Evolutionary conservation across 2,797 vertebrate genomes (phyloP).

Genomic region (Poecilia picta): DNA sequence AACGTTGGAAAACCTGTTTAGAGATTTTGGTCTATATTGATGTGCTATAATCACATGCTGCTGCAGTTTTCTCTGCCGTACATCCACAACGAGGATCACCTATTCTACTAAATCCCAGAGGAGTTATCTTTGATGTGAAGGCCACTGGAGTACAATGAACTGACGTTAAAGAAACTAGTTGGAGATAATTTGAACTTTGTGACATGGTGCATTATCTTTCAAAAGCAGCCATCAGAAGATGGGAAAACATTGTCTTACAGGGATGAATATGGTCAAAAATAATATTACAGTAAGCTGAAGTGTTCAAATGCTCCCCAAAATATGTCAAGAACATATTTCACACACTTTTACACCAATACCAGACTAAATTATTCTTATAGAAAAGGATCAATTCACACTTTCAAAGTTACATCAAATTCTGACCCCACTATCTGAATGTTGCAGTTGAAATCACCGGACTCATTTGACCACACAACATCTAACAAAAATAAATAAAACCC

Average conservation of each 20-base stretch:
- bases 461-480: not conserved
- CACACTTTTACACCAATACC: not conserved
- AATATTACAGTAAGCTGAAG: not conserved
- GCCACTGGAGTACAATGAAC: not conserved
- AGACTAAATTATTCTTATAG: not conserved
- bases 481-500: not conserved
- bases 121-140: not conserved
- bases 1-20: not conserved
- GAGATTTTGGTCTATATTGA: not conserved
- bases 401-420: not conserved
- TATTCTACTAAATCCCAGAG: not conserved
- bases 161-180: not conserved
- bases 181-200: not conserved
- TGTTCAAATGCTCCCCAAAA: not conserved
- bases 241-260: not conserved
- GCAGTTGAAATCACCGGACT: not conserved
- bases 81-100: not conserved
- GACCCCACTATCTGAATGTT: not conserved
- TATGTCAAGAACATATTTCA: not conserved
- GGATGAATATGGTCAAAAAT: not conserved
- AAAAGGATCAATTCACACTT: not conserved
- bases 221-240: not conserved
- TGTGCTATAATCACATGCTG: not conserved
- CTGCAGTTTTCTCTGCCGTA: not conserved
- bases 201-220: not conserved